Evolutionary conservation across 2,888 invertebrate genomes (phyloP).

Genomic region (Morinoia aosen): DNA sequence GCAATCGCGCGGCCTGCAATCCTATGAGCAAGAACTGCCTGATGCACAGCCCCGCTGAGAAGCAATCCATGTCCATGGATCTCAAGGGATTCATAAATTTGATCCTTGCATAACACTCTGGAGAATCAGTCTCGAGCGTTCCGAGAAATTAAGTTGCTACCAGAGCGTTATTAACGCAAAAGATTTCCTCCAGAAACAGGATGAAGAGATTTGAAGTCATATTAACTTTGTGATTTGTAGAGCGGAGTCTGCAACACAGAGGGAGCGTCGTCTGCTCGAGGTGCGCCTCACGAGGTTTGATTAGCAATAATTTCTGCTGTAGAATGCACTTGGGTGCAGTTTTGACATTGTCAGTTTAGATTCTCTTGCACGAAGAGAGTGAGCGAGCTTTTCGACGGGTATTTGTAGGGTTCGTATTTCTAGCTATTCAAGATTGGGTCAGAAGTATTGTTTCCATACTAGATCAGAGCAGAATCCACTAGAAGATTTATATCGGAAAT

Average conservation of each 20-base stretch:
- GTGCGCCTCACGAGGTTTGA: neutral
- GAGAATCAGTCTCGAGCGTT: slow-evolving; percentile 13
- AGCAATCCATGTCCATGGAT: neutral
- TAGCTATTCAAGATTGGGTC: neutral
- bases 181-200: neutral
- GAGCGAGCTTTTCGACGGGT: neutral
- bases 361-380: neutral
- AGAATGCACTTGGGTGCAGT: neutral
- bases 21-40: slow-evolving; percentile 42
- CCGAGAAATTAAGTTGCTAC: neutral
- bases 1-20: slow-evolving; percentile 25
- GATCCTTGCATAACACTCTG: neutral
- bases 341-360: neutral
- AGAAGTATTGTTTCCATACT: neutral
- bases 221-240: slow-evolving; percentile 4
- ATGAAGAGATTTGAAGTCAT: neutral
- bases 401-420: neutral
- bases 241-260: neutral
- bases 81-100: slow-evolving; percentile 16
- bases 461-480: neutral
- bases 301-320: neutral
- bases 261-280: neutral
- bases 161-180: neutral
- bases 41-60: neutral
- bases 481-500: neutral